A percentile compares a stretch with the other conserved stretches of the same genome.
Evolutionary conservation across 1,140 invertebrate genomes (phyloP).

Genomic region (Melanaphis sacchari): DNA sequence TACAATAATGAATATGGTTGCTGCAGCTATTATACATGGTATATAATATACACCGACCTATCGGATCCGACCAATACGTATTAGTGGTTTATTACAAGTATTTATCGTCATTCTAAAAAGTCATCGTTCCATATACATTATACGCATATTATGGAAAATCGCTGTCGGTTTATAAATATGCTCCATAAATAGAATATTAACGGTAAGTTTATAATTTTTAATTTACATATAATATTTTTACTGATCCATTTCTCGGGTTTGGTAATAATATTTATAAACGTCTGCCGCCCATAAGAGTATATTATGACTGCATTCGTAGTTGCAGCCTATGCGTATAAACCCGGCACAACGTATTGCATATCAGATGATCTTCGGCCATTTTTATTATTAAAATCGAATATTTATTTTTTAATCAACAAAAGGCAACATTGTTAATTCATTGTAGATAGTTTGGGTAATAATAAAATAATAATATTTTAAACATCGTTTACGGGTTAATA

Average conservation of each 20-base stretch:
- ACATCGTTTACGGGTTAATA: too few species aligned
- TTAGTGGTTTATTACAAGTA: background rate
- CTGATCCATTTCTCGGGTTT: background rate
- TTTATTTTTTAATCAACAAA: background rate
- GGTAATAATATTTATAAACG: background rate
- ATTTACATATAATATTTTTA: background rate
- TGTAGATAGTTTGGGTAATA: too few species aligned
- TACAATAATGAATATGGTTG: background rate
- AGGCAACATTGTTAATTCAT: too few species aligned
- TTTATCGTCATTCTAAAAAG: background rate
- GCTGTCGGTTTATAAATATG: background rate
- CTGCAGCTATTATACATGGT: background rate
- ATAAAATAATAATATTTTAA: background rate
- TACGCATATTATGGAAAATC: background rate
- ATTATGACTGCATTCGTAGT: background rate
- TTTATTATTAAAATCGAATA: background rate
- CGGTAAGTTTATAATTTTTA: background rate
- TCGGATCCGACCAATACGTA: background rate
- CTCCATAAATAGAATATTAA: conserved; percentile 5
- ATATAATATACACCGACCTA: background rate
- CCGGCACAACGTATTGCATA: background rate
- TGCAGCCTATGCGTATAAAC: too few species aligned
- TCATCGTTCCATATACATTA: background rate
- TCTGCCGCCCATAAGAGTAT: background rate
- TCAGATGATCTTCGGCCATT: background rate